Percentiles rank a stretch among this genome's conserved stretches.
Conservation (phyloP, 2,888 invertebrate genomes). For the Ophion costatus region DNA sequence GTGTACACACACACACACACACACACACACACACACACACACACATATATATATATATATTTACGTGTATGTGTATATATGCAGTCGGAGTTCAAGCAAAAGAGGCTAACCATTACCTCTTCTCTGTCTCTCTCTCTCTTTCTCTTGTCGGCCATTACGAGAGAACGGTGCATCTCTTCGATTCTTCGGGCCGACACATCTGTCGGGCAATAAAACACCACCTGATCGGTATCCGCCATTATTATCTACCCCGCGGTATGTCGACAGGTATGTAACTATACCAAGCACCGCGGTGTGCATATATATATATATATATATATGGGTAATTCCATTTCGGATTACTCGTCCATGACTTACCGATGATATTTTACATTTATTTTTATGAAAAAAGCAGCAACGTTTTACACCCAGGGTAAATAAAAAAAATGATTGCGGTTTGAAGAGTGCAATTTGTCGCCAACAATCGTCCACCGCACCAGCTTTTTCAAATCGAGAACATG, state of each 20-base stretch:
- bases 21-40: not conserved
- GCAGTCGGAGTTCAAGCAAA: conserved; percentile 15
- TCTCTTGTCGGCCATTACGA: conserved; percentile 45
- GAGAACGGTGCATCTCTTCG: conserved; percentile 38
- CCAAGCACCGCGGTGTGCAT: conserved; percentile 23
- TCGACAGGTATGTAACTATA: conserved; percentile 59
- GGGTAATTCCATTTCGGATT: conserved; percentile 5
- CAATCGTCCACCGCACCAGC: not conserved
- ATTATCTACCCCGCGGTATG: conserved; percentile 70
- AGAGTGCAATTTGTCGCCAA: not conserved
- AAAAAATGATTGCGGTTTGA: too few species aligned
- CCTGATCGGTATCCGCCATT: conserved; percentile 73
- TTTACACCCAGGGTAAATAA: too few species aligned
- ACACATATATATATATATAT: not conserved
- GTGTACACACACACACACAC: not conserved
- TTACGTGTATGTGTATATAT: not conserved
- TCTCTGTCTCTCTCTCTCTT: not conserved
- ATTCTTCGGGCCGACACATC: conserved; percentile 67
- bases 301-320: not conserved
- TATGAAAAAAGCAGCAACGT: not conserved
- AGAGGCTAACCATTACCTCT: conserved; percentile 46
- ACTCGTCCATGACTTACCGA: not conserved
- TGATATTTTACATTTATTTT: not conserved
- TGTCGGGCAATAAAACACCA: conserved; percentile 73
- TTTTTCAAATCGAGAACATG: not conserved